Conservation (phyloP, 1,140 invertebrate species). For the Macrobrachium rosenbergii region DNA sequence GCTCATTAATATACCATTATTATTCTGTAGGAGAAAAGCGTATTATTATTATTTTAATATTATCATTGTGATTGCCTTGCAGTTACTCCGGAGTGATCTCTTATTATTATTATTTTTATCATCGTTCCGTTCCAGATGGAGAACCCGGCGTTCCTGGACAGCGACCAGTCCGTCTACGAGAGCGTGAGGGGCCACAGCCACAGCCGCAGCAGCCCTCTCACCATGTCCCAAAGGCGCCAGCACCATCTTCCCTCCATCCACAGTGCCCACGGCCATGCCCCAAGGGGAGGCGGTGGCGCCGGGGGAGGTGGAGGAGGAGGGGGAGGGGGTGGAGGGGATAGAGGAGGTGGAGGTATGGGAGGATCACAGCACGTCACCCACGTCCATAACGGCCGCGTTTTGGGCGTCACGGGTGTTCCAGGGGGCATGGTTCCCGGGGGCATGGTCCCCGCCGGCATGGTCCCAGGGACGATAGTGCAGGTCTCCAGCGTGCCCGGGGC, state of each 20-base stretch:
- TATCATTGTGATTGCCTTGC: neutral
- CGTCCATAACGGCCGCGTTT: slow-evolving; percentile 55
- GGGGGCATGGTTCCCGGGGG: slow-evolving; percentile 9
- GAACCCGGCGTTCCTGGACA: slow-evolving; percentile 65
- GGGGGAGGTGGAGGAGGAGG: too few relatives aligned
- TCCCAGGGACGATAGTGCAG: slow-evolving; percentile 44
- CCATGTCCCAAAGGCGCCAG: slow-evolving; percentile 60
- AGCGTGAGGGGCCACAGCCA: slow-evolving; percentile 35
- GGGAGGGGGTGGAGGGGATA: neutral
- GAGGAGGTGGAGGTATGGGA: neutral
- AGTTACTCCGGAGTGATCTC: too few relatives aligned
- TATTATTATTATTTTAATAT: neutral
- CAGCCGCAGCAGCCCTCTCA: slow-evolving; percentile 11
- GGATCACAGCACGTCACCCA: slow-evolving; percentile 51
- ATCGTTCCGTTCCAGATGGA: slow-evolving; percentile 62
- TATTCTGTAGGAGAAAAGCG: neutral
- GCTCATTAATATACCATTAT: too few relatives aligned
- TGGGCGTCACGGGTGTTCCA: slow-evolving; percentile 58
- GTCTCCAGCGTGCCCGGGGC: slow-evolving; percentile 43
- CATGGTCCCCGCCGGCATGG: neutral
- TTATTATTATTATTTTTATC: neutral
- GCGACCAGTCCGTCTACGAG: slow-evolving; percentile 65
- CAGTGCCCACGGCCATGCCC: slow-evolving; percentile 54
- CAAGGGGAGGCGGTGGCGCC: neutral
- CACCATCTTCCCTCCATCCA: slow-evolving; percentile 64